Percentiles rank a stretch among this genome's conserved stretches.
Evolutionary conservation across 2,888 invertebrate genomes (phyloP).

Genomic region (Pterobdella sp.): DNA sequence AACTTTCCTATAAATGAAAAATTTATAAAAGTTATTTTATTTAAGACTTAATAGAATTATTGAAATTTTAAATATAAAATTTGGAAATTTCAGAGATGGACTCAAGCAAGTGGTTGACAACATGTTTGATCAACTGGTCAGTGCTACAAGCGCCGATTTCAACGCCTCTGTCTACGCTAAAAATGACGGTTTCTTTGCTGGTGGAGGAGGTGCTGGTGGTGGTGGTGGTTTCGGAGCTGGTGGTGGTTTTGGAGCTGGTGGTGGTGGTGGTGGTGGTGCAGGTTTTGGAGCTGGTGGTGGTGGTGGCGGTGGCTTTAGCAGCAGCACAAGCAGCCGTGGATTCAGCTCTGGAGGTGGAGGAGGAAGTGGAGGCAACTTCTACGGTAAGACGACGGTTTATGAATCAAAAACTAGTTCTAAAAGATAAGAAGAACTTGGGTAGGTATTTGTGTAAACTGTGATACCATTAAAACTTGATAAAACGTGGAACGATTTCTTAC

Average conservation of each 20-base stretch:
- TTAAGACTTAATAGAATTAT: background rate
- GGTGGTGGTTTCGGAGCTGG: constrained; percentile 2
- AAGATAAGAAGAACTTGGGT: background rate
- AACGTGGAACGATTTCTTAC: background rate
- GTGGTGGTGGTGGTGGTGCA: constrained; percentile 8
- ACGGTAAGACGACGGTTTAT: constrained; percentile 9
- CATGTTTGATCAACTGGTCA: constrained; percentile 24
- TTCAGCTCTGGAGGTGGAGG: background rate
- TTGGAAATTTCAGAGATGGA: constrained; percentile 12
- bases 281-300: constrained; percentile 10
- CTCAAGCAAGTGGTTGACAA: constrained; percentile 27
- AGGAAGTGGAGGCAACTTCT: background rate
- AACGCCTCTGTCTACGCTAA: background rate
- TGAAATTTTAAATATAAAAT: background rate
- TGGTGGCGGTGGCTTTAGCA: constrained; percentile 15
- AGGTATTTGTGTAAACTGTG: constrained; percentile 13
- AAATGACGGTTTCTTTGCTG: background rate
- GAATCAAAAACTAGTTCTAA: constrained; percentile 3
- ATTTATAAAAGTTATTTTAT: background rate
- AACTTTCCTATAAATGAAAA: background rate
- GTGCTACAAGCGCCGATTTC: background rate
- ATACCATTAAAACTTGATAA: background rate
- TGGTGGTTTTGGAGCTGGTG: constrained; percentile 16
- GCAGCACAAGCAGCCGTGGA: too few species aligned
- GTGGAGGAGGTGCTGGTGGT: background rate